Evolutionary conservation across 37 sponge, comb jelly and placozoan species (phyloP).

Genomic region (Aplysina aerophoba): DNA sequence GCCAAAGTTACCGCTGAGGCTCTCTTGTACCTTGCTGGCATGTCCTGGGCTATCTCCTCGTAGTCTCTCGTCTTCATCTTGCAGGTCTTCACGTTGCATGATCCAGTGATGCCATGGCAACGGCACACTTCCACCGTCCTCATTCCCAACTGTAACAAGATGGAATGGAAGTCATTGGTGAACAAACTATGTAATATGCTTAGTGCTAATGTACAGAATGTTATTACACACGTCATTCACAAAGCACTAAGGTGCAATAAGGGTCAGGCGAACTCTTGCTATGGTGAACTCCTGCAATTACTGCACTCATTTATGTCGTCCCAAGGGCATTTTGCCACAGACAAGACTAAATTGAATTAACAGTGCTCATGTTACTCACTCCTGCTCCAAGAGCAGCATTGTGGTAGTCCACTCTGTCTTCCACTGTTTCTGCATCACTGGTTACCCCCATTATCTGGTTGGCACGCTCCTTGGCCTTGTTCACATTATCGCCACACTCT

Average conservation of each 20-base stretch:
- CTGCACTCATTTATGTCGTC: too few species aligned
- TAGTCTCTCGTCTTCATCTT: background rate
- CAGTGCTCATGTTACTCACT: background rate
- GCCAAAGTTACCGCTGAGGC: background rate
- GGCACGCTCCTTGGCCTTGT: background rate
- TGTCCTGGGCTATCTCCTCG: background rate
- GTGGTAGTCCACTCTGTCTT: background rate
- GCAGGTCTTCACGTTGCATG: constrained; percentile 9
- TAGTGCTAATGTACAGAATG: too few species aligned
- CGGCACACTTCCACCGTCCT: background rate
- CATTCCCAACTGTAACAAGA: background rate
- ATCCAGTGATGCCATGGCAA: background rate
- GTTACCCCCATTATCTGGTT: background rate
- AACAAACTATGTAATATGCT: too few species aligned
- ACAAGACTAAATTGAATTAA: too few species aligned
- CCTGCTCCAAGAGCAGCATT: background rate
- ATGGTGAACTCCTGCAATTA: too few species aligned
- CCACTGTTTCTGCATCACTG: background rate
- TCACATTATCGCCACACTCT: background rate
- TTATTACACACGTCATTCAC: too few species aligned
- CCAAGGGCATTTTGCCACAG: too few species aligned
- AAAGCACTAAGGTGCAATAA: too few species aligned
- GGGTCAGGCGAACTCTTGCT: too few species aligned
- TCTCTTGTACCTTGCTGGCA: background rate
- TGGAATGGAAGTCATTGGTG: too few species aligned